Evolutionary conservation across 2,888 invertebrate species (phyloP), one percentile per base, ranked within the genome.

Genomic region (Dermolepida albohirtum): DNA sequence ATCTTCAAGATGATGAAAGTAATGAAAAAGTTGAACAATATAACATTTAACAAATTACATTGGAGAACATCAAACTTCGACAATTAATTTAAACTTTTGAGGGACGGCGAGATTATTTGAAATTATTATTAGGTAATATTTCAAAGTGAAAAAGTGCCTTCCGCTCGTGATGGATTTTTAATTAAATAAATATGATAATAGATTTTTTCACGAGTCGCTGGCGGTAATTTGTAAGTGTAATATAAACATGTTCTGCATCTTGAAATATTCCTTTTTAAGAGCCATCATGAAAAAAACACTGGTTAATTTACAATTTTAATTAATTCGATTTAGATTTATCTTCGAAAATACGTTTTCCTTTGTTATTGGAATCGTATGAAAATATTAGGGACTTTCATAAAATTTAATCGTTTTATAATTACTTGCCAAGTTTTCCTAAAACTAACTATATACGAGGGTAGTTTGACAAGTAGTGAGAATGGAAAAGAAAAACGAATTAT

Each of bases 11-110:
- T 52, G 54, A 65, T 47, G 65, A 52, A 54, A 65, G 65, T 43
- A 65, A 65, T 65, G 65, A 65, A 65, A 64, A 65, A 65, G 65
- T 65, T 65, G 65, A 43, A 65, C 54, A 65, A 65, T 65, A 47
- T 65, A 65, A 41, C 65, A 54, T 65, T 65, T 65, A 65, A 65
- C 65, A 65, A 65, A 65, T 65, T 65, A 65, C 54, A 54, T 43
- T 44, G 44, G 44, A 27, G 54, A 44, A 52, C 51, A 54, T 65
- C 65, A 54, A 65, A 65, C 44, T 65, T 65, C 39, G 34, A 54
- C 65, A 65, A 65, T 65, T 65, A 65, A 65, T 65, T 65, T 65
- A 65, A 64, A 65, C 52, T 54, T 65, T 65, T 12, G n/a, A 17
- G 52, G 64, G 27, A 27, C 54, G 29, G 22, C 8, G 2, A 29